Base-by-base conservation (phyloP, 2,888 invertebrate genomes). In the Dynastes hyllus region DNA sequence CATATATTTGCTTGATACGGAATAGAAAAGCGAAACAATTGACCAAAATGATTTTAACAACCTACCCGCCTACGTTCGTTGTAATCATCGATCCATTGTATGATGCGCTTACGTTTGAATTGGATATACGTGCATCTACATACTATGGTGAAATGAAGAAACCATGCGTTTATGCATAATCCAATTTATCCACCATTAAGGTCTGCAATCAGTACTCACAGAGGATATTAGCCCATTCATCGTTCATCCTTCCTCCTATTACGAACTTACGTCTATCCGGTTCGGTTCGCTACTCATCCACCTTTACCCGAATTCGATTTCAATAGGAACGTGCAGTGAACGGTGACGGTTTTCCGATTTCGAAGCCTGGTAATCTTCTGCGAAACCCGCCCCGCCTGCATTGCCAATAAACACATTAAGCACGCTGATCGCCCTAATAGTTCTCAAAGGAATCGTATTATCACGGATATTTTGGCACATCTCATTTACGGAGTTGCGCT, bases 401-500 rank as follows among this genome's bases (percentile, higher is more conserved):
- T 27, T 51, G 73, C 73, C 73, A 73, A 73, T 73, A 73, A 73
- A 73, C 73, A 58, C 73, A 73, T 73, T 73, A 73, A 58, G 73
- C 58, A 58, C 73, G 58, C 40, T 73, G 73, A 73, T 73, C 73
- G 73, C 73, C 73, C 73, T 73, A 73, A 73, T 73, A 73, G 73
- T 73, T 73, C 73, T 73, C 73, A 73, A 73, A 73, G 73, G 73
- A 73, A 73, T 73, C 73, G 58, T 29, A 73, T 73, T 73, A 73
- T 73, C 58, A 73, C 73, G 73, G 73, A 73, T 73, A 73, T 73
- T 73, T 73, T 73, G 73, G 73, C 73, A 73, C 73, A 58, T 58
- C 58, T 58, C 58, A 73, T 73, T 73, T 73, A 73, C 45, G 45
- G 11, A 45, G 45, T 51, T 45, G 45, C 8, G 45, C 45, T 45